These are phyloP conservation scores for Aphidius colemani DNA, from an alignment of 2,888 invertebrate genomes.

Conservation along the genomic window DNA sequence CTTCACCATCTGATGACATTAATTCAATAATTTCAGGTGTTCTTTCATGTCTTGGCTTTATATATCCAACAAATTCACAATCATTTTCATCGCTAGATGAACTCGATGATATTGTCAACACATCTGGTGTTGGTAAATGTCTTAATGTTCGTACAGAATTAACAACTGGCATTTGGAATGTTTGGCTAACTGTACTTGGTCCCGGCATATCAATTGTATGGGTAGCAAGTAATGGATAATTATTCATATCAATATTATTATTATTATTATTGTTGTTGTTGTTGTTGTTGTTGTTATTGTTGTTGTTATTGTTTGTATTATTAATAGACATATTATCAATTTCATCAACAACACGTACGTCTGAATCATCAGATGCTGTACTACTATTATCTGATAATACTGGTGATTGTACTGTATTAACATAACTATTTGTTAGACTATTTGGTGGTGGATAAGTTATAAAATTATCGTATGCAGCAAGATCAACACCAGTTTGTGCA, in stretches of 20 bases:
- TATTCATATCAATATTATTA: too few relatives aligned
- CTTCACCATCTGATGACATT: slow-evolving; percentile 65
- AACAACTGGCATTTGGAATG: slow-evolving; percentile 36
- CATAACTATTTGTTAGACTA: slow-evolving; percentile 41
- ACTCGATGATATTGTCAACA: slow-evolving; percentile 48
- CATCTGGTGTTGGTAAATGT: slow-evolving; percentile 35
- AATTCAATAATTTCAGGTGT: slow-evolving; percentile 71
- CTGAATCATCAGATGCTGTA: slow-evolving; percentile 46
- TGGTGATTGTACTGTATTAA: slow-evolving; percentile 41
- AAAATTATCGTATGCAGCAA: slow-evolving; percentile 79
- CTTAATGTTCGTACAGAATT: slow-evolving; percentile 15
- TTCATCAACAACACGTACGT: slow-evolving; percentile 45
- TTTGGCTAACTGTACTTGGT: slow-evolving; percentile 47
- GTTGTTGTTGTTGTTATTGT: too few relatives aligned
- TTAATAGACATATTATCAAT: slow-evolving; percentile 28
- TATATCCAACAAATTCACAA: slow-evolving; percentile 69
- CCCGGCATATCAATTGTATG: slow-evolving; percentile 45
- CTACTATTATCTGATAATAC: slow-evolving; percentile 37
- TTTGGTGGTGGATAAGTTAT: slow-evolving; percentile 66
- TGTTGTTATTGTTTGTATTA: too few relatives aligned
- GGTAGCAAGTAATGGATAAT: slow-evolving; percentile 39
- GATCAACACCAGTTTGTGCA: slow-evolving; percentile 84
- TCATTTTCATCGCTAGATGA: slow-evolving; percentile 63
- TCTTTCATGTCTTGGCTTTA: slow-evolving; percentile 70
- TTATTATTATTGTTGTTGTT: too few relatives aligned